Percentiles rank a stretch among this genome's conserved stretches.
These are phyloP conservation scores for Cyprinus carpio DNA, from an alignment of 2,113 vertebrate genomes.

Conservation along the genomic window DNA sequence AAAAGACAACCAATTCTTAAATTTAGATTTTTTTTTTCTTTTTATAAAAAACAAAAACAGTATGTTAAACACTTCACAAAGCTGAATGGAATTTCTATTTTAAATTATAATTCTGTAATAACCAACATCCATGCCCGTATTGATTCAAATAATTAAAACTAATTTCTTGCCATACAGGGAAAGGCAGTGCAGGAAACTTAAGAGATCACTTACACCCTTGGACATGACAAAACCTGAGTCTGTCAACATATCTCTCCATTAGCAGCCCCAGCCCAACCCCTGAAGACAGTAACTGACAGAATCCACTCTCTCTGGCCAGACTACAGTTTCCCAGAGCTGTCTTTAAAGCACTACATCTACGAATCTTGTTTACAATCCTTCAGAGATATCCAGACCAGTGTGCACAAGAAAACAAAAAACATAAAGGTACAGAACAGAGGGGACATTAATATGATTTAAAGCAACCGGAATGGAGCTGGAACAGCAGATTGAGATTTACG, in stretches of 20 bases:
- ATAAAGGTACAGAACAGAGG: background rate
- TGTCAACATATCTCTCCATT: background rate
- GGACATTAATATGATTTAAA: constrained; percentile 19
- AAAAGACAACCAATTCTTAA: background rate
- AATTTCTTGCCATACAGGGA: too few species aligned
- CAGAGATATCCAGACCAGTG: background rate
- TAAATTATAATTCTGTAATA: too few species aligned
- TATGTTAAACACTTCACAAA: too few species aligned
- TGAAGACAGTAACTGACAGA: constrained; percentile 1
- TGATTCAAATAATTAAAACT: too few species aligned
- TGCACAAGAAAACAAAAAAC: background rate
- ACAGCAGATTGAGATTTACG: constrained; percentile 18
- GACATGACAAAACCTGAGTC: constrained; percentile 29
- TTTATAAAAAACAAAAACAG: background rate
- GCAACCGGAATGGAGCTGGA: background rate
- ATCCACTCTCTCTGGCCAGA: background rate
- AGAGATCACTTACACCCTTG: constrained; percentile 13
- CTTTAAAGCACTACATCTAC: background rate
- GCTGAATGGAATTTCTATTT: too few species aligned
- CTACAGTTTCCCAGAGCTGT: background rate
- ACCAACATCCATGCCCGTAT: too few species aligned
- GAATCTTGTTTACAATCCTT: background rate
- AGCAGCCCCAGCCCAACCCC: background rate
- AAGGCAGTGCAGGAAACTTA: background rate
- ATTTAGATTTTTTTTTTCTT: background rate